Percentiles rank a stretch among this genome's conserved stretches.
Conservation (phyloP, 92 coral and sea anemone genomes). For the Actinostola sp. region DNA sequence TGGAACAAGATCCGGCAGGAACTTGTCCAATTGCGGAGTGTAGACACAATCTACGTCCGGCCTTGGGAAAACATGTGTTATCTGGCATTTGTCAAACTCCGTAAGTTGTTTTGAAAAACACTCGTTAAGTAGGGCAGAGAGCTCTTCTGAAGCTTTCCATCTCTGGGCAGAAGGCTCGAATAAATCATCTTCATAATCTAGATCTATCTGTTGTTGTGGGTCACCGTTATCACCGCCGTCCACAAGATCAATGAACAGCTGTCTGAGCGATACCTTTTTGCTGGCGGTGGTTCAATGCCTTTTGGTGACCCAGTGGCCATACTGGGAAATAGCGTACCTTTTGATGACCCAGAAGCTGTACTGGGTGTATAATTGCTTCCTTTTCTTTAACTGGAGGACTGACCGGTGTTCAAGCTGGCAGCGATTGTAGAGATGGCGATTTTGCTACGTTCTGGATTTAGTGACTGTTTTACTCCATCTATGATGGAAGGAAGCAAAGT, state of each 20-base stretch:
- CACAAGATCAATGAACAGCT: constrained; percentile 8
- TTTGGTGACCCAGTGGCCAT: constrained; percentile 39
- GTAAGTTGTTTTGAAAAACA: constrained; percentile 18
- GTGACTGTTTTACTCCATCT: constrained; percentile 20
- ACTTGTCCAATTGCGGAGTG: constrained; percentile 36
- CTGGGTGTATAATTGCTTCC: constrained; percentile 14
- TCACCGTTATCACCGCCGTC: constrained; percentile 1
- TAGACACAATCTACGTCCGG: constrained; percentile 48
- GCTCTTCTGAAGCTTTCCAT: constrained; percentile 67
- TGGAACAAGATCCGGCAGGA: constrained; percentile 8
- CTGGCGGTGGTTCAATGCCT: constrained; percentile 9
- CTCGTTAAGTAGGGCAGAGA: constrained; percentile 30
- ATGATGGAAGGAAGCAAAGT: constrained; percentile 14
- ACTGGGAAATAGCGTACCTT: constrained; percentile 28
- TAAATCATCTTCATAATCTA: constrained; percentile 26
- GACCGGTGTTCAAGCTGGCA: constrained; percentile 25
- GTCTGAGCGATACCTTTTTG: constrained; percentile 15
- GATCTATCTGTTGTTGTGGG: constrained; percentile 13
- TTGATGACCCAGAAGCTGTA: constrained; percentile 48
- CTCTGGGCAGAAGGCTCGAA: constrained; percentile 40
- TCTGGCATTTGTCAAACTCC: constrained; percentile 28
- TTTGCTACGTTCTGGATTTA: background rate
- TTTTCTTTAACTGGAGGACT: constrained; percentile 32
- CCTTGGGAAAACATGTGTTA: constrained; percentile 25
- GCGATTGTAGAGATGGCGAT: constrained; percentile 5